These are phyloP conservation scores for Pachymerium ferrugineum DNA, from an alignment of 2,888 invertebrate species.

Conservation along the genomic window DNA sequence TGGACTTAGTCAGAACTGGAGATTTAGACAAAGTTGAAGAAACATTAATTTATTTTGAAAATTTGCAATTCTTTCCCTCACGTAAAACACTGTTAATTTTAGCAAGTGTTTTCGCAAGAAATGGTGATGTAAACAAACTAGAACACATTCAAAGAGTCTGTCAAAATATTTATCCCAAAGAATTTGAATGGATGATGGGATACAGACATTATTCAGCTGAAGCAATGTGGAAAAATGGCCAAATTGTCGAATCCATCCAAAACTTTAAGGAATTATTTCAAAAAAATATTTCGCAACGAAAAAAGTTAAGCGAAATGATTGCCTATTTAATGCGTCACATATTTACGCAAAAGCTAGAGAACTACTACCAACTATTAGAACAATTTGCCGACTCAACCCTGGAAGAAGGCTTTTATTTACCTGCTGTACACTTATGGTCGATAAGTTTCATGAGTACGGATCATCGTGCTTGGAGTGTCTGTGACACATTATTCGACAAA, in stretches of 20 bases:
- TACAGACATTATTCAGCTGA: constrained; percentile 8
- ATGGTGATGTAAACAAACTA: not conserved
- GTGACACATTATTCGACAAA: not conserved
- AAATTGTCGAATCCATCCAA: not conserved
- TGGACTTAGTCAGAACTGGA: not conserved
- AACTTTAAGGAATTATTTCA: not conserved
- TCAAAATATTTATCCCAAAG: not conserved
- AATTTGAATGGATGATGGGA: constrained; percentile 4
- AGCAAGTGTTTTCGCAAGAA: not conserved
- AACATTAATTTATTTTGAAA: not conserved
- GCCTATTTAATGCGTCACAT: not conserved
- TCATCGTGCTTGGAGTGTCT: not conserved
- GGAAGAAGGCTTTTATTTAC: not conserved
- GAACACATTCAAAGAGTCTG: not conserved
- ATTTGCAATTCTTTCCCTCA: not conserved
- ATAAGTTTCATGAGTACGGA: not conserved
- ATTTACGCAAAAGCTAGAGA: not conserved
- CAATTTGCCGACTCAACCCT: not conserved
- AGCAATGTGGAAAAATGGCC: not conserved
- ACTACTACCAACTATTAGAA: not conserved
- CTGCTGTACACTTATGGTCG: not conserved
- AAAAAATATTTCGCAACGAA: not conserved
- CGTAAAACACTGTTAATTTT: not conserved
- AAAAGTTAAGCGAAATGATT: not conserved
- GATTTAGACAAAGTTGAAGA: not conserved